These are phyloP conservation scores for Cephus spinipes DNA, from an alignment of 2,888 invertebrate genomes.

Conservation along the genomic window DNA sequence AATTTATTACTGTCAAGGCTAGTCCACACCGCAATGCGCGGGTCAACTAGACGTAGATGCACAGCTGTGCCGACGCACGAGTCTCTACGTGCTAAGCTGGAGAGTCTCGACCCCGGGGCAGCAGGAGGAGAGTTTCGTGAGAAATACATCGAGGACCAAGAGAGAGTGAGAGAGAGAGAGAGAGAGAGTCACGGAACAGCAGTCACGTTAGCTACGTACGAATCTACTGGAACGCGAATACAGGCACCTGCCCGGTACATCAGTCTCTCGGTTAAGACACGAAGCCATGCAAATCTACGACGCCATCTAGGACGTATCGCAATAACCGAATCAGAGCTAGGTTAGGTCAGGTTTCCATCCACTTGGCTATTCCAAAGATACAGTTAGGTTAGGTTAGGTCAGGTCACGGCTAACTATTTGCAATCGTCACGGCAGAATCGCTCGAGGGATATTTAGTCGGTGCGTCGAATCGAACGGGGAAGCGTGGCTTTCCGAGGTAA, in stretches of 20 bases:
- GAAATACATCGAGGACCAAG: constrained; percentile 6
- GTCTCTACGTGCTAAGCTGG: not conserved
- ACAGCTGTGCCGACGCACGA: not conserved
- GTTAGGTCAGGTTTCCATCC: not conserved
- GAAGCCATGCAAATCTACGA: not conserved
- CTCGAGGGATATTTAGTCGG: not conserved
- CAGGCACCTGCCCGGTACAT: not conserved
- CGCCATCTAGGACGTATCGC: not conserved
- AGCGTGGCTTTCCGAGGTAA: too few species aligned
- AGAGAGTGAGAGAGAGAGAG: constrained; percentile 7
- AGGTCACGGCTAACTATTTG: not conserved
- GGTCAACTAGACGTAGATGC: not conserved
- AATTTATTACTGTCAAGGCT: not conserved
- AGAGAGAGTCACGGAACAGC: not conserved
- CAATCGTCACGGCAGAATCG: not conserved
- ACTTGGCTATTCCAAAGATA: not conserved
- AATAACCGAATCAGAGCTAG: not conserved
- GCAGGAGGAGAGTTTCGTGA: not conserved
- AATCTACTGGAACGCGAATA: not conserved
- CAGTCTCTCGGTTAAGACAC: not conserved
- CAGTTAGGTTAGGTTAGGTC: not conserved
- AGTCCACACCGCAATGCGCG: not conserved
- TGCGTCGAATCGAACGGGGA: too few species aligned
- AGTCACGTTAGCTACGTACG: not conserved
- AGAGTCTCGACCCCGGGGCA: not conserved